Evolutionary conservation across 2,113 vertebrate species (phyloP).

Genomic region (Gadus chalcogrammus): DNA sequence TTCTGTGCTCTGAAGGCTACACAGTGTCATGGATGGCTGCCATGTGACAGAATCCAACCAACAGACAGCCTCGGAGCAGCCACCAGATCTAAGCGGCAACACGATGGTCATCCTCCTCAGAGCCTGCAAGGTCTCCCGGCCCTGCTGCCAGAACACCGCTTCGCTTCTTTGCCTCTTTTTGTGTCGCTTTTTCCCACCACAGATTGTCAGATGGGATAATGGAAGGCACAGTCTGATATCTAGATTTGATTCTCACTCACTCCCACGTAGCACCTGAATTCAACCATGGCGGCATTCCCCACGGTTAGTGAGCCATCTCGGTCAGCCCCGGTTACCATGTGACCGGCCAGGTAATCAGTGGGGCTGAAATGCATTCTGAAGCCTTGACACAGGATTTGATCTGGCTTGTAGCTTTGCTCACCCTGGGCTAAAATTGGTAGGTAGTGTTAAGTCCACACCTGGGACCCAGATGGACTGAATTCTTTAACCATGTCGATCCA

Average conservation of each 20-base stretch:
- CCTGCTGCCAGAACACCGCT: conserved; percentile 25
- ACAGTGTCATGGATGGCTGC: conserved; percentile 44
- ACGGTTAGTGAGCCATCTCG: conserved; percentile 36
- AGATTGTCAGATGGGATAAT: conserved; percentile 33
- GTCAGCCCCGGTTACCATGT: conserved; percentile 35
- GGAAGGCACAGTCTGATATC: conserved; percentile 24
- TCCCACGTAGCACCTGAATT: conserved; percentile 47
- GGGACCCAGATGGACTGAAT: conserved; percentile 36
- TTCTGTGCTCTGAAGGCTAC: conserved; percentile 44
- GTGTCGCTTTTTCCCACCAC: conserved; percentile 15
- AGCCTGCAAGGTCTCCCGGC: neutral
- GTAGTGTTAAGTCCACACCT: conserved; percentile 55
- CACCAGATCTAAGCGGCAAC: conserved; percentile 43
- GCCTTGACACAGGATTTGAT: conserved; percentile 58
- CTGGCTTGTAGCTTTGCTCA: conserved; percentile 49
- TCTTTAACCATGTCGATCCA: conserved; percentile 34
- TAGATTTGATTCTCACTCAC: conserved; percentile 38
- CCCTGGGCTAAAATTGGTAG: conserved; percentile 46
- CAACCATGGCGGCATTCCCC: conserved; percentile 31
- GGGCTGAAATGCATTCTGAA: conserved; percentile 47
- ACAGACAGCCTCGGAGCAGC: conserved; percentile 60
- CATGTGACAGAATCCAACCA: conserved; percentile 15
- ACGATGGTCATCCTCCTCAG: conserved; percentile 46
- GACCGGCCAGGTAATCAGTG: conserved; percentile 45
- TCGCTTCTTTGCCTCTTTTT: conserved; percentile 7